phyloP scores from a whole-genome alignment of 1,140 invertebrate species.

The Onthophagus taurus region DNA sequence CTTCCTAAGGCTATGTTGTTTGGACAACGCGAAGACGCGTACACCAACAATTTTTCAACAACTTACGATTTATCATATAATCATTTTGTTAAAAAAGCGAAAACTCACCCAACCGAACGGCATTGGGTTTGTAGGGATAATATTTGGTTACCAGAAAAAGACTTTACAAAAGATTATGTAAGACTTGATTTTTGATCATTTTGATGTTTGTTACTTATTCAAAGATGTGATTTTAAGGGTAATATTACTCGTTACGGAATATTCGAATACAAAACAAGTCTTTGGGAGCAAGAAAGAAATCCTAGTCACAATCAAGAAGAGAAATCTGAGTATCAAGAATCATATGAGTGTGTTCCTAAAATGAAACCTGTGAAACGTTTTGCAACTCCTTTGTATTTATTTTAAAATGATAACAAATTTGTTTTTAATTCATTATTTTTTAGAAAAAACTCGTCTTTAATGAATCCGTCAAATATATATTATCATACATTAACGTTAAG shows the following conservation, averaged over 20 bases:
- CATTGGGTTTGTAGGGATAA: slow-evolving; percentile 6
- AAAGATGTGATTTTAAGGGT: too few relatives aligned
- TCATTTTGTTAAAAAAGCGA: slow-evolving; percentile 8
- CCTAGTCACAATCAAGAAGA: too few relatives aligned
- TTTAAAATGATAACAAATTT: too few relatives aligned
- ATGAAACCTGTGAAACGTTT: too few relatives aligned
- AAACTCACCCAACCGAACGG: not conserved
- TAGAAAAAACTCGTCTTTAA: slow-evolving; percentile 10
- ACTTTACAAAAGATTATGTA: slow-evolving; percentile 12
- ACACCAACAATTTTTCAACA: slow-evolving; percentile 11
- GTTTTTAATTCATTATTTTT: not conserved
- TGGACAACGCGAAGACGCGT: slow-evolving; percentile 9
- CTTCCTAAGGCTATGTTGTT: slow-evolving; percentile 8
- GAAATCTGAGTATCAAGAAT: too few relatives aligned
- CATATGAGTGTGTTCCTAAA: too few relatives aligned
- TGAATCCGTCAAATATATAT: slow-evolving; percentile 2
- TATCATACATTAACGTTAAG: not conserved
- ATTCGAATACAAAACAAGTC: slow-evolving; percentile 7
- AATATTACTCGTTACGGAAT: slow-evolving; percentile 13
- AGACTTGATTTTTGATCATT: not conserved
- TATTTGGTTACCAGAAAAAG: slow-evolving; percentile 13
- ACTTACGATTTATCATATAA: slow-evolving; percentile 11
- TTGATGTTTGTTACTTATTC: too few relatives aligned
- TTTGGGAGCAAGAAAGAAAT: too few relatives aligned
- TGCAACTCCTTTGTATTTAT: too few relatives aligned